A percentile compares a stretch with the other conserved stretches of the same genome.
Conservation (phyloP, 2,797 vertebrate species). For the Arctocebus calabarensis region DNA sequence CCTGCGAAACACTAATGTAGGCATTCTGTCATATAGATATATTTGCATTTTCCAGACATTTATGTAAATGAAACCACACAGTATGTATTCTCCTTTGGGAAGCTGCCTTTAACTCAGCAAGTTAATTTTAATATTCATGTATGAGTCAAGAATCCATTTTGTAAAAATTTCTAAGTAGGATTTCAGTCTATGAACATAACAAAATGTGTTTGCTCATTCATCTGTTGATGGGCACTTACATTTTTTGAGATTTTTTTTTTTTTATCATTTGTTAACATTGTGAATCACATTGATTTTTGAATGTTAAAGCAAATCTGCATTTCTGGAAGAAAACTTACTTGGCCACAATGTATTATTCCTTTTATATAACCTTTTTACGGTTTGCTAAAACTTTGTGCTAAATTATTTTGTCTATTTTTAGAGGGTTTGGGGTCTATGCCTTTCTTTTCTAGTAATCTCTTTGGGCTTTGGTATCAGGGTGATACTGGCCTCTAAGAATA, state of each 20-base stretch:
- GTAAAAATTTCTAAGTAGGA: background rate
- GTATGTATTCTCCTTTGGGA: background rate
- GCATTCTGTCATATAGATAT: background rate
- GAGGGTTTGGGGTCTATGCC: background rate
- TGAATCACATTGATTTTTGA: background rate
- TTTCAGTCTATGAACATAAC: background rate
- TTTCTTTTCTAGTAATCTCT: background rate
- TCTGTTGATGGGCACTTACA: background rate
- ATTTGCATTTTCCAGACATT: background rate
- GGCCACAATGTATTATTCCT: background rate
- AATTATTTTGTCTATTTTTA: background rate
- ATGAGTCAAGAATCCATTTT: background rate
- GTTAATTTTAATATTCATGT: conserved; percentile 13
- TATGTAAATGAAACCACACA: background rate
- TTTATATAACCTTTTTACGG: background rate
- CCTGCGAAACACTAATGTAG: background rate
- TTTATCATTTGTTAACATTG: background rate
- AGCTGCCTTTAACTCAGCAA: background rate
- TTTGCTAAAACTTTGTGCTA: background rate
- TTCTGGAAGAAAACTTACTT: background rate
- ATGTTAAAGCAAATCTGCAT: background rate
- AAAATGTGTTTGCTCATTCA: background rate
- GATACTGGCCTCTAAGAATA: background rate
- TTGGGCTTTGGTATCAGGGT: background rate
- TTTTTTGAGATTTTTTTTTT: background rate